Evolutionary conservation across 2,797 vertebrate genomes (phyloP).

Genomic region (Percopsis omiscomaycus): DNA sequence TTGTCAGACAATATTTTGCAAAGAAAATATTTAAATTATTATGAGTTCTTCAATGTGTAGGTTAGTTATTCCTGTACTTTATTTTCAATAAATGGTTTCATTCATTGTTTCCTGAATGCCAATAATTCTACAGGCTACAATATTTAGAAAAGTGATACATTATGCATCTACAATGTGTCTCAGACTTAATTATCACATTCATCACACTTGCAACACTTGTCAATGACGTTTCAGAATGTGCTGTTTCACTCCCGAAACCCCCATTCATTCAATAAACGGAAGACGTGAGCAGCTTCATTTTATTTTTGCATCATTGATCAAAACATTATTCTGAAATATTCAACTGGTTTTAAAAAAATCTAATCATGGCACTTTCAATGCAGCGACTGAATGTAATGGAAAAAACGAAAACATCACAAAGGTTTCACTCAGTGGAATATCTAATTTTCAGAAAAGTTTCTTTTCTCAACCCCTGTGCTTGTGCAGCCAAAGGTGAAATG

Average conservation of each 20-base stretch:
- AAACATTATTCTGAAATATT: not conserved
- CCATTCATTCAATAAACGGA: conserved; percentile 23
- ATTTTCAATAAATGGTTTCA: conserved; percentile 13
- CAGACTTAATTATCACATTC: conserved; percentile 42
- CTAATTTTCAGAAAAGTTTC: not conserved
- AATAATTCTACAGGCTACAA: conserved; percentile 8
- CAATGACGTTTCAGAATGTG: conserved; percentile 30
- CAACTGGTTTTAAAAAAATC: not conserved
- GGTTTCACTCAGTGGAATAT: too few relatives aligned
- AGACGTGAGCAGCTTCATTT: not conserved
- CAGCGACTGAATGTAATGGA: too few relatives aligned
- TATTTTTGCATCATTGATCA: conserved; percentile 2
- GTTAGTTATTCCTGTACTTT: not conserved
- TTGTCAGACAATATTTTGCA: too few relatives aligned
- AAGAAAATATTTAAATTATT: too few relatives aligned
- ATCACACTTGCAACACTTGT: conserved; percentile 31
- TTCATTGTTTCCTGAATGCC: not conserved
- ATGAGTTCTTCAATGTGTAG: conserved; percentile 12
- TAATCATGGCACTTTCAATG: not conserved
- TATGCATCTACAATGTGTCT: conserved; percentile 32
- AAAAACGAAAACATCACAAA: too few relatives aligned
- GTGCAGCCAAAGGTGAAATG: not conserved
- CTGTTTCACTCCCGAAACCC: conserved; percentile 14
- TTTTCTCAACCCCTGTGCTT: not conserved
- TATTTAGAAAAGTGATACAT: conserved; percentile 33